Evolutionary conservation across 2,888 invertebrate species (phyloP).

Genomic region (Hedychridium roseum): DNA sequence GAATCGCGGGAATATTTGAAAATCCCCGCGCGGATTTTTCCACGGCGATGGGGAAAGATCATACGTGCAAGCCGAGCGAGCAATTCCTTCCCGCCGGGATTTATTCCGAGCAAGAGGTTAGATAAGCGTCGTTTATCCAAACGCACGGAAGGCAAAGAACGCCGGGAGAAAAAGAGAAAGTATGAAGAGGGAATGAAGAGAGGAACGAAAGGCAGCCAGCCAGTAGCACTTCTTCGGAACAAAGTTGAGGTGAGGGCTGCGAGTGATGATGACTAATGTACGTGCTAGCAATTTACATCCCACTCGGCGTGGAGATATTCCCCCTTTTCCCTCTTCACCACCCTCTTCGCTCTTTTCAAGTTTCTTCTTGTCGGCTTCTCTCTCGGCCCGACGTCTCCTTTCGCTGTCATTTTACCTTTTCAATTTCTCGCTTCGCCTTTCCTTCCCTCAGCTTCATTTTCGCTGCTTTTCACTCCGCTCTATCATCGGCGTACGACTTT

Average conservation of each 20-base stretch:
- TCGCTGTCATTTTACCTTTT: background rate
- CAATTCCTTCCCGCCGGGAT: background rate
- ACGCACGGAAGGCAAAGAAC: background rate
- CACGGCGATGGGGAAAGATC: no score
- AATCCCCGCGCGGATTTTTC: no score
- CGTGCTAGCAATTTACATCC: conserved; percentile 55
- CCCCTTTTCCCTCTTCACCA: conserved; percentile 22
- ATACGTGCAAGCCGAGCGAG: no score
- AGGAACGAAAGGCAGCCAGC: conserved; percentile 3
- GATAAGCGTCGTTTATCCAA: background rate
- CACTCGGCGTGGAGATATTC: conserved; percentile 43
- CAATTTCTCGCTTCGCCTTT: no score
- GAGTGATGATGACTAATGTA: conserved; percentile 58
- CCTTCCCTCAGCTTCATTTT: no score
- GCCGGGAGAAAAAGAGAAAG: conserved; percentile 2
- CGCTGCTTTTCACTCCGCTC: no score
- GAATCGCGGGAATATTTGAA: no score
- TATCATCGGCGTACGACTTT: no score
- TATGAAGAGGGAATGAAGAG: conserved; percentile 1
- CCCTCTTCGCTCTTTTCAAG: conserved; percentile 31
- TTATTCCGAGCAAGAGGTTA: background rate
- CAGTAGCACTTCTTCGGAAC: conserved; percentile 21
- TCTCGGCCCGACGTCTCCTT: background rate
- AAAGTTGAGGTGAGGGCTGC: conserved; percentile 39
- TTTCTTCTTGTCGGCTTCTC: conserved; percentile 17